phyloP scores from a whole-genome alignment of 2,113 vertebrate genomes.

The Onychostoma macrolepis region DNA sequence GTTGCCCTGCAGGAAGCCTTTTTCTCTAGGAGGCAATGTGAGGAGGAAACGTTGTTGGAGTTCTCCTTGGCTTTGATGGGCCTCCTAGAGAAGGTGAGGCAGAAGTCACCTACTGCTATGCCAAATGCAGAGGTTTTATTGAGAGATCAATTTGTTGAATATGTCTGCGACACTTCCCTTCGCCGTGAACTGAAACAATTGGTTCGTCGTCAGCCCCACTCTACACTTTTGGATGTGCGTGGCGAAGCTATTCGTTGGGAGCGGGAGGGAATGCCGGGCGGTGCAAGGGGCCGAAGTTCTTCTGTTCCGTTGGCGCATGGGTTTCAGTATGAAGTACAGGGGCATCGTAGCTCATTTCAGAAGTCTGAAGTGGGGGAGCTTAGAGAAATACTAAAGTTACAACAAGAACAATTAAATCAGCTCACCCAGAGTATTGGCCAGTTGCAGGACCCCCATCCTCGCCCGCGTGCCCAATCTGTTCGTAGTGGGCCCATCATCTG shows the following conservation, averaged over 20 bases:
- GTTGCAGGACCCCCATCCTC: not conserved
- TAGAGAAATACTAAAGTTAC: not conserved
- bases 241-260: not conserved
- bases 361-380: not conserved
- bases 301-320: not conserved
- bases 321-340: not conserved
- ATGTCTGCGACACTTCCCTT: not conserved
- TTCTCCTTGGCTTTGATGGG: too few species aligned
- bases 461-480: not conserved
- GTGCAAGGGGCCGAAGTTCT: not conserved
- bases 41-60: too few species aligned
- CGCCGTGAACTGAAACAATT: not conserved
- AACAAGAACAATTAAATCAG: not conserved
- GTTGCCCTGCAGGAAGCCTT: too few species aligned
- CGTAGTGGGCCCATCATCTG: not conserved
- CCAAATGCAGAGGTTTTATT: not conserved
- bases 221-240: not conserved
- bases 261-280: too few species aligned
- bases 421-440: not conserved
- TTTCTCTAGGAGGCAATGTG: too few species aligned
- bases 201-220: not conserved
- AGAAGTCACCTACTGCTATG: not conserved
- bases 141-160: conserved; percentile 1
- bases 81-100: not conserved
- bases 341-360: not conserved